phyloP scores from a whole-genome alignment of 1,140 invertebrate genomes.

The Tetramorium simillimum region DNA sequence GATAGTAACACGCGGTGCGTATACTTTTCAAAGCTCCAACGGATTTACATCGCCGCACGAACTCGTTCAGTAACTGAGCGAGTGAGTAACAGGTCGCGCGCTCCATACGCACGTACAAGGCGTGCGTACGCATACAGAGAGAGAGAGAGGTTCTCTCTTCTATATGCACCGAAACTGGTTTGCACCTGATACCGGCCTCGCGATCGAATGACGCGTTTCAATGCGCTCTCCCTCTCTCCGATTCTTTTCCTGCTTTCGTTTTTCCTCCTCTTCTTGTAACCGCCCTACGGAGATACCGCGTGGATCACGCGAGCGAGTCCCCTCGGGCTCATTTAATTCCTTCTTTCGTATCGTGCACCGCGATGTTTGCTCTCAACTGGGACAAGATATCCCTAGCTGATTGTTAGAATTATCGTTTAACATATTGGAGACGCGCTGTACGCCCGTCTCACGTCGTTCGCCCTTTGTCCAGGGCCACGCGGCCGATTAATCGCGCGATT shows the following conservation, averaged over 20 bases:
- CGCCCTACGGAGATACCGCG: conserved; percentile 63
- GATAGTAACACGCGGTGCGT: conserved; percentile 54
- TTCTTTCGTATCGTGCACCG: conserved; percentile 17
- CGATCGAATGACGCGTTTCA: conserved; percentile 84
- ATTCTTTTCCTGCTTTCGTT: conserved; percentile 56
- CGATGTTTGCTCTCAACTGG: conserved; percentile 31
- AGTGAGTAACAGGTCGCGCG: not conserved
- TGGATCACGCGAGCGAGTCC: conserved; percentile 68
- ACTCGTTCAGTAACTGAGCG: conserved; percentile 11
- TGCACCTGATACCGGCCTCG: conserved; percentile 84
- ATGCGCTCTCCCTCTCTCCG: conserved; percentile 73
- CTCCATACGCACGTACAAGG: not conserved
- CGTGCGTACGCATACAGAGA: conserved; percentile 48
- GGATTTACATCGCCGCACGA: conserved; percentile 53
- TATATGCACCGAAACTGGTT: conserved; percentile 81
- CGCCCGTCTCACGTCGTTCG: too few species aligned
- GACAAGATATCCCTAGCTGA: conserved; percentile 16
- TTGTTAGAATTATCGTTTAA: not conserved
- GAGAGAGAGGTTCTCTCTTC: conserved; percentile 43
- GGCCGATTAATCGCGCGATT: not conserved
- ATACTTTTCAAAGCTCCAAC: conserved; percentile 34
- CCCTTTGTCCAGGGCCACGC: not conserved
- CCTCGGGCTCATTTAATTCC: conserved; percentile 35
- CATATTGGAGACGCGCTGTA: not conserved
- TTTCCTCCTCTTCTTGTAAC: conserved; percentile 54